These are phyloP conservation scores for Orbicella faveolata DNA, from an alignment of 64 coral and sea anemone species.

Conservation along the genomic window DNA sequence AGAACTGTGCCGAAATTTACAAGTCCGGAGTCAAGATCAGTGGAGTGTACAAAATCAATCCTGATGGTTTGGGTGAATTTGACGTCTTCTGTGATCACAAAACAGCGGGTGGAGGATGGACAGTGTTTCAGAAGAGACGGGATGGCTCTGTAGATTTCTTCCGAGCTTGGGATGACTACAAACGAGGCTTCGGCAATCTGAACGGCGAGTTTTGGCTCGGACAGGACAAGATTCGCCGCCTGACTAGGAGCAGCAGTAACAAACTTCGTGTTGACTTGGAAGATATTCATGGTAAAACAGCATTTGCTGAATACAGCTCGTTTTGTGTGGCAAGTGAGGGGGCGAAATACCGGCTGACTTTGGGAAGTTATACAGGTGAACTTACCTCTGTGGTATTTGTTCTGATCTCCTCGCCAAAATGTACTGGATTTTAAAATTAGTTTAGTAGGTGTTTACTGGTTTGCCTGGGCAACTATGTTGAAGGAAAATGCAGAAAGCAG, in stretches of 20 bases:
- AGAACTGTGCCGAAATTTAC: not conserved
- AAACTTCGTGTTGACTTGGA: conserved; percentile 15
- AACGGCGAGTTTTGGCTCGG: conserved; percentile 42
- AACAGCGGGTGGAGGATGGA: conserved; percentile 16
- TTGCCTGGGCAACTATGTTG: too few species aligned
- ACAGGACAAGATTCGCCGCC: conserved; percentile 8
- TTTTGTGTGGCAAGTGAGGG: conserved; percentile 5
- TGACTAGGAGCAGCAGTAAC: not conserved
- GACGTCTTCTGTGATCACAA: conserved; percentile 5
- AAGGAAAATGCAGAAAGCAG: too few species aligned
- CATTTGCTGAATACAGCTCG: conserved; percentile 1
- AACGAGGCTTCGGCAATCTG: conserved; percentile 27
- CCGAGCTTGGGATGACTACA: conserved; percentile 27
- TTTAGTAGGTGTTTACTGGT: too few species aligned
- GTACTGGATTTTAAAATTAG: too few species aligned
- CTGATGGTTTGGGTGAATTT: not conserved
- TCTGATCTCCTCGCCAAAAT: too few species aligned
- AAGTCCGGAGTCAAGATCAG: not conserved
- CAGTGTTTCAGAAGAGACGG: not conserved
- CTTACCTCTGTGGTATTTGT: too few species aligned
- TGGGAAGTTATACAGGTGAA: too few species aligned
- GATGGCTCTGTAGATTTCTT: conserved; percentile 35
- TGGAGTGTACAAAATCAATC: not conserved
- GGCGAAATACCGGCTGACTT: not conserved
- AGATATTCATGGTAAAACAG: not conserved